phyloP scores from a whole-genome alignment of 2,888 invertebrate species.

The Eutolmus rufibarbis region DNA sequence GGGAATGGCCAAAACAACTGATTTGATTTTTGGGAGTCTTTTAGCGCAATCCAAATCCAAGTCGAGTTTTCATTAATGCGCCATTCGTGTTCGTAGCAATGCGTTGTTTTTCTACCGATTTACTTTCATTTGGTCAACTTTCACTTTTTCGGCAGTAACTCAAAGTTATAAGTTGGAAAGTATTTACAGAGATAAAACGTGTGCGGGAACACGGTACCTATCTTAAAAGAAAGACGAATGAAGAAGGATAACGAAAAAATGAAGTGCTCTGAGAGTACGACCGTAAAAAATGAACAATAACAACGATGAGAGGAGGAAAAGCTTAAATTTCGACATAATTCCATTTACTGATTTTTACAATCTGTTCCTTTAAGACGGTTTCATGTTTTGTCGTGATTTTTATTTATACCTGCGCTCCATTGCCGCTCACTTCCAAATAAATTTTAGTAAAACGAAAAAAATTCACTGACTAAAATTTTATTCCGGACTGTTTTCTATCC shows the following conservation, averaged over 20 bases:
- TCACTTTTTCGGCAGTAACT: slow-evolving; percentile 47
- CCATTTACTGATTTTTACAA: neutral
- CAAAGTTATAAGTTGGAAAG: slow-evolving; percentile 32
- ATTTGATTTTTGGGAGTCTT: neutral
- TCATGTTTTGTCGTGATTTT: neutral
- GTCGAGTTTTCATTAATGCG: neutral
- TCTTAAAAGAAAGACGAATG: neutral
- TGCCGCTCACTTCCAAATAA: neutral
- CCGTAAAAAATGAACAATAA: neutral
- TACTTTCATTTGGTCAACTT: slow-evolving; percentile 49
- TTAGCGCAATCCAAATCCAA: neutral
- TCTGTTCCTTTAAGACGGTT: neutral
- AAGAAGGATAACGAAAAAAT: neutral
- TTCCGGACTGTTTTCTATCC: no score
- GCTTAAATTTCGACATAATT: neutral
- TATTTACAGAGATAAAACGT: slow-evolving; percentile 13
- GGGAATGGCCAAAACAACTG: neutral
- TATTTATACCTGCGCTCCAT: neutral
- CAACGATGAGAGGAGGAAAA: neutral
- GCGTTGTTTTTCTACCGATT: slow-evolving; percentile 36
- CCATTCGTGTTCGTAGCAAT: neutral
- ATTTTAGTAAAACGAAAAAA: neutral
- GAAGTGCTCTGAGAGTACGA: neutral
- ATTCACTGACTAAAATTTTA: no score
- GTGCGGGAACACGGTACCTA: neutral